These are phyloP conservation scores for Corythaixoides concolor DNA, from an alignment of 2,113 vertebrate species.

Conservation along the genomic window DNA sequence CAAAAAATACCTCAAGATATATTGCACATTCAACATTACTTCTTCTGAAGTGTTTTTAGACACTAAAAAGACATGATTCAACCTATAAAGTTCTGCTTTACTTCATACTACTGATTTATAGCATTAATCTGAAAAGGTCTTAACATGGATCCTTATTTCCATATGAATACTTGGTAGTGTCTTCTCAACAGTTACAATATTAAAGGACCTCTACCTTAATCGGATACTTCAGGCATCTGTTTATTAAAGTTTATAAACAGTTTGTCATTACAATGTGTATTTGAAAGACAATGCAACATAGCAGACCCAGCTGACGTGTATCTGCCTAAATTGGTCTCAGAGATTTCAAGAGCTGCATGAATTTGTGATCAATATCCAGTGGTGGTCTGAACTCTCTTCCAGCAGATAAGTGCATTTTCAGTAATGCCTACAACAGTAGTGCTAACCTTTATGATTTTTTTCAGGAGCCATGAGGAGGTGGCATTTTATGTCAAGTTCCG, in stretches of 20 bases:
- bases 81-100: neutral
- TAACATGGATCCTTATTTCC: neutral
- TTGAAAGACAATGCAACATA: neutral
- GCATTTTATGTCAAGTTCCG: neutral
- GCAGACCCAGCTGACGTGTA: neutral
- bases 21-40: neutral
- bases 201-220: neutral
- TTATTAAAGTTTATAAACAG: neutral
- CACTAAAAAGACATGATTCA: neutral
- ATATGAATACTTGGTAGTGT: neutral
- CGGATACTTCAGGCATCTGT: neutral
- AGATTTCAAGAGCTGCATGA: neutral
- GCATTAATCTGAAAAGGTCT: neutral
- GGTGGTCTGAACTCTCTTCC: neutral
- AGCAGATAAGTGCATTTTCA: fast-evolving
- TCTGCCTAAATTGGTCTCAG: neutral
- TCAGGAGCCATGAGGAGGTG: neutral
- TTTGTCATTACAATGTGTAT: neutral
- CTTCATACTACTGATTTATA: neutral
- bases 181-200: neutral
- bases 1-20: neutral
- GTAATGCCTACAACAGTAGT: neutral
- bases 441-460: neutral
- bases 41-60: neutral
- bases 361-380: neutral